Base-by-base conservation (phyloP, 2,797 vertebrate species). In the Gymnoscopelus microlampas region DNA sequence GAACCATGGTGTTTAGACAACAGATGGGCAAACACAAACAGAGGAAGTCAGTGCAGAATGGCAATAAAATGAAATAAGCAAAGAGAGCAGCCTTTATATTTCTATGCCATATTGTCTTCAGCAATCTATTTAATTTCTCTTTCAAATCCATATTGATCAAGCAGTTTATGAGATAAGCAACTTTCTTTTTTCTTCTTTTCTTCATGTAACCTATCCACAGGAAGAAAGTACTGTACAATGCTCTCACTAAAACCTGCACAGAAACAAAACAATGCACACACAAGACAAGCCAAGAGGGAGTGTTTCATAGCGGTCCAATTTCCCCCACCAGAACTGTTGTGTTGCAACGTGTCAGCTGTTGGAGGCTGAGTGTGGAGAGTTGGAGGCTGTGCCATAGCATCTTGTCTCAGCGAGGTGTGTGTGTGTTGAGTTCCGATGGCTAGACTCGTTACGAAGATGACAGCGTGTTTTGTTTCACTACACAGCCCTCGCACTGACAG, bases 391-490 rank as follows among this genome's bases (percentile, higher is more conserved):
- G 78, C 81, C 71, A 68, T 11, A 66, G 81, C 83, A 64, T 84
- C 77, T 75, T 78, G 78, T 87, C 86, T 91, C 79, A 53, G 76
- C 51, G 81, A 89, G 83, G 80, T 86, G 87, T 88, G 76, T 57
- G 32, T n/a, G 29, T 67, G 80, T 83, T 69, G 77, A 81, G 79
- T 88, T 89, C 88, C 83, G 63, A 53, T 78, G 87, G 87, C 89
- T 78, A 81, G 70, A 87, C 87, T 91, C 87, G 91, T 93, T 93
- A 91, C 84, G 57, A 86, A 91, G 91, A 91, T 90, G 91, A 94
- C 89, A 91, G 90, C 82, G 74, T 91, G 87, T 93, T 92, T 91
- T 92, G 88, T 91, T 90, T 92, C 83, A 83, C 84, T 82, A 88
- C 88, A 87, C 83, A 85, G 83, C 74, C 79, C 82, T 87, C 53